These are phyloP conservation scores for Paraescarpia echinospica DNA, from an alignment of 1,140 invertebrate species.

Conservation along the genomic window DNA sequence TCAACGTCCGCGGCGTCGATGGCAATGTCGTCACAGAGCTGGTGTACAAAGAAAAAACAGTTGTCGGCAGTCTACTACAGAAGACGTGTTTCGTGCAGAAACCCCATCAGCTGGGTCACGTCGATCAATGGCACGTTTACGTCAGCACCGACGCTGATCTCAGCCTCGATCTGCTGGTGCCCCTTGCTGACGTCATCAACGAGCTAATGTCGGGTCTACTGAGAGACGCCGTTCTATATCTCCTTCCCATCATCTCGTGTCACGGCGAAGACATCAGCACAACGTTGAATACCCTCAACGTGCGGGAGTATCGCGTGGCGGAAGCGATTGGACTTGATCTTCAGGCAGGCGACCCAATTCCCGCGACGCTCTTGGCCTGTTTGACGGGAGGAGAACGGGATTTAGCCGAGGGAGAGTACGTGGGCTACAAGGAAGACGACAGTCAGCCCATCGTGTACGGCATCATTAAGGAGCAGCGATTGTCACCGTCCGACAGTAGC, in stretches of 20 bases:
- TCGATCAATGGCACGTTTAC: slow-evolving; percentile 26
- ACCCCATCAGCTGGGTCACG: slow-evolving; percentile 15
- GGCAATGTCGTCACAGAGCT: neutral
- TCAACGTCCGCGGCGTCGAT: neutral
- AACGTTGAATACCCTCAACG: neutral
- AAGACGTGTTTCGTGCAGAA: slow-evolving; percentile 21
- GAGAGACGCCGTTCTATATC: slow-evolving; percentile 31
- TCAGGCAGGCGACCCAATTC: slow-evolving; percentile 26
- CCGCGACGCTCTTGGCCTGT: slow-evolving; percentile 34
- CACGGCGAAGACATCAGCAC: neutral
- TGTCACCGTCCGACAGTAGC: neutral
- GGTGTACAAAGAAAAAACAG: neutral
- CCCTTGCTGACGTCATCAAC: slow-evolving; percentile 33
- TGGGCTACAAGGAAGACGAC: slow-evolving; percentile 40
- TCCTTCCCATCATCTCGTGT: slow-evolving; percentile 33
- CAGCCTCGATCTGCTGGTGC: slow-evolving; percentile 31
- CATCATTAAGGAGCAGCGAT: neutral
- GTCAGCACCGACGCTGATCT: slow-evolving; percentile 14
- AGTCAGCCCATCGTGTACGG: slow-evolving; percentile 11
- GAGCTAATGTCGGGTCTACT: slow-evolving; percentile 27
- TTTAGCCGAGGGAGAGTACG: slow-evolving; percentile 38
- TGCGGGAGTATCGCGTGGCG: slow-evolving; percentile 18
- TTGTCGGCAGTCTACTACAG: neutral
- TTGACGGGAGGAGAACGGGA: slow-evolving; percentile 33
- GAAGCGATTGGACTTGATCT: neutral